Conservation (phyloP, 2,797 vertebrate species). For the Melanotaenia maccullochi region DNA sequence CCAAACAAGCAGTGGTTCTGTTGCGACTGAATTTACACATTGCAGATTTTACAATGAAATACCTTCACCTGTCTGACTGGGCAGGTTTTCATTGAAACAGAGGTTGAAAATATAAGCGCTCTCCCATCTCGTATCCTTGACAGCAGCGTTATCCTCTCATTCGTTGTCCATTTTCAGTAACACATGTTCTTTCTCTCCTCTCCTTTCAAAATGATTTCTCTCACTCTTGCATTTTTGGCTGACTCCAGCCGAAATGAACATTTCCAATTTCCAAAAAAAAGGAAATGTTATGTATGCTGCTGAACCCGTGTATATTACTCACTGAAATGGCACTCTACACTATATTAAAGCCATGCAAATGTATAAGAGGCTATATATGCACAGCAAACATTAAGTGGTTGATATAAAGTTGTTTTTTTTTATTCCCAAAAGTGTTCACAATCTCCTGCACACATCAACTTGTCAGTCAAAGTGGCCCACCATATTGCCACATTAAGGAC, state of each 20-base stretch:
- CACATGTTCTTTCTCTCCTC: constrained; percentile 43
- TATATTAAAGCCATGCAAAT: constrained; percentile 1
- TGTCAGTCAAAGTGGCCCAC: constrained; percentile 36
- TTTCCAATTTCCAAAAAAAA: constrained; percentile 37
- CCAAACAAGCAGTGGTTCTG: constrained; percentile 1
- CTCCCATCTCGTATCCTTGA: constrained; percentile 45
- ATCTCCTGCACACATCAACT: constrained; percentile 6
- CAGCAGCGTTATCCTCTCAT: constrained; percentile 58
- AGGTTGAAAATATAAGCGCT: constrained; percentile 40
- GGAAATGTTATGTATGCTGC: constrained; percentile 37
- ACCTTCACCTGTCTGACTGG: constrained; percentile 63
- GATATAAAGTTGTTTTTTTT: neutral
- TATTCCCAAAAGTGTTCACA: neutral
- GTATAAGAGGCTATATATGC: constrained; percentile 3
- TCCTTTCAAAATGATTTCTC: constrained; percentile 45
- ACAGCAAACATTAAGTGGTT: constrained; percentile 13
- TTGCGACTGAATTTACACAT: constrained; percentile 20
- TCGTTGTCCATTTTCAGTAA: constrained; percentile 47
- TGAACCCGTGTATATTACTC: constrained; percentile 27
- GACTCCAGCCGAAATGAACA: constrained; percentile 46
- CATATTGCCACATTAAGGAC: constrained; percentile 44
- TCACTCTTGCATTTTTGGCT: constrained; percentile 23
- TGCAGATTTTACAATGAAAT: constrained; percentile 56
- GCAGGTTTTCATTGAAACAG: constrained; percentile 22
- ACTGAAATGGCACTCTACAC: constrained; percentile 1